Conservation (phyloP, 2,797 vertebrate genomes). For the Lycodopsis pacificus region DNA sequence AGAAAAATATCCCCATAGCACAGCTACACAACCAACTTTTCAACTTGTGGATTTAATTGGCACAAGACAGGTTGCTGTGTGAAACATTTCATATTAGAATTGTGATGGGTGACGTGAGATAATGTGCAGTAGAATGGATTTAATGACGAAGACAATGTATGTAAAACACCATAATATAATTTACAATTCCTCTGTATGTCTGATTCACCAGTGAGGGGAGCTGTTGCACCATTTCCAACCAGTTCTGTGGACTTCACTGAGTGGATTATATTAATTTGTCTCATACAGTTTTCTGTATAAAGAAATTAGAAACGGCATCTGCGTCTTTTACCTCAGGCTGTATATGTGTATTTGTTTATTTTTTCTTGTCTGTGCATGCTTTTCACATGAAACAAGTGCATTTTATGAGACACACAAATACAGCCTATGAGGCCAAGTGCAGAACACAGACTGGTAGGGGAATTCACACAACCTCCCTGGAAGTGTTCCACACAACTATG, state of each 20-base stretch:
- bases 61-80: not conserved
- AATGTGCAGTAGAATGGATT: not conserved
- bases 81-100: not conserved
- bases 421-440: not conserved
- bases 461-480: constrained; percentile 54
- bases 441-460: constrained; percentile 23
- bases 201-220: constrained; percentile 49
- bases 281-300: constrained; percentile 1
- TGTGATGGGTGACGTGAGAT: not conserved
- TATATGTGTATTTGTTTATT: not conserved
- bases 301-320: constrained; percentile 13
- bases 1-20: no score
- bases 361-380: not conserved
- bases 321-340: not conserved
- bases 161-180: not conserved
- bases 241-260: not conserved
- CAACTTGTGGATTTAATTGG: not conserved
- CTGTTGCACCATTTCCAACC: constrained; percentile 41
- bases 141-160: not conserved
- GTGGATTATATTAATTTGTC: not conserved
- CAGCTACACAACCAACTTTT: not conserved
- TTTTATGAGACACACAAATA: not conserved
- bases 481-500: constrained; percentile 23
- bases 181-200: not conserved
- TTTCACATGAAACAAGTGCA: not conserved